Percentiles rank a stretch among this genome's conserved stretches.
phyloP scores from a whole-genome alignment of 2,888 invertebrate species.

The Phaedon cochleariae region DNA sequence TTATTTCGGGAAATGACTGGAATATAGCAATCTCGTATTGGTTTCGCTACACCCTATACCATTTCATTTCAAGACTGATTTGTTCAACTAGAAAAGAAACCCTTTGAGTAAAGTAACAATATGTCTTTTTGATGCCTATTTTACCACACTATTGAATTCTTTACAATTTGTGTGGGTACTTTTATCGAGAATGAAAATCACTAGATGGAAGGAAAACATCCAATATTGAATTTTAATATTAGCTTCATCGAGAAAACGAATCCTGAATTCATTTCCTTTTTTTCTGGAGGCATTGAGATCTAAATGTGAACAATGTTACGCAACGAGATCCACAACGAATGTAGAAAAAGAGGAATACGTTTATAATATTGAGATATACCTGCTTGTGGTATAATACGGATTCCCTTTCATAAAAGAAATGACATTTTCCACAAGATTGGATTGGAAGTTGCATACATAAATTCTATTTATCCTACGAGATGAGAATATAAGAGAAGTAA shows the following conservation, averaged over 20 bases:
- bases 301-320: background rate
- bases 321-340: background rate
- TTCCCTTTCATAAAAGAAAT: constrained; percentile 31
- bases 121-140: no score
- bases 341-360: constrained; percentile 22
- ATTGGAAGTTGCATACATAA: constrained; percentile 39
- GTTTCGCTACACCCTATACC: no score
- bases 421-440: constrained; percentile 33
- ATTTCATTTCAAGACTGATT: no score
- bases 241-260: background rate
- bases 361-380: constrained; percentile 38
- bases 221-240: background rate
- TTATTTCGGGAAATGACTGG: no score
- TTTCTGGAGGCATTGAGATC: background rate
- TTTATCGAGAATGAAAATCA: no score
- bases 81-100: no score
- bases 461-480: constrained; percentile 32
- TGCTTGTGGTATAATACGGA: constrained; percentile 33
- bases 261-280: background rate
- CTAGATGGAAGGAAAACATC: no score
- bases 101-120: no score
- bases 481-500: constrained; percentile 25
- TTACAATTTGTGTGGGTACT: no score
- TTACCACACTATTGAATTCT: no score
- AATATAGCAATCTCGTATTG: no score